Evolutionary conservation across 2,113 vertebrate species (phyloP).

Genomic region (Clarias gariepinus): DNA sequence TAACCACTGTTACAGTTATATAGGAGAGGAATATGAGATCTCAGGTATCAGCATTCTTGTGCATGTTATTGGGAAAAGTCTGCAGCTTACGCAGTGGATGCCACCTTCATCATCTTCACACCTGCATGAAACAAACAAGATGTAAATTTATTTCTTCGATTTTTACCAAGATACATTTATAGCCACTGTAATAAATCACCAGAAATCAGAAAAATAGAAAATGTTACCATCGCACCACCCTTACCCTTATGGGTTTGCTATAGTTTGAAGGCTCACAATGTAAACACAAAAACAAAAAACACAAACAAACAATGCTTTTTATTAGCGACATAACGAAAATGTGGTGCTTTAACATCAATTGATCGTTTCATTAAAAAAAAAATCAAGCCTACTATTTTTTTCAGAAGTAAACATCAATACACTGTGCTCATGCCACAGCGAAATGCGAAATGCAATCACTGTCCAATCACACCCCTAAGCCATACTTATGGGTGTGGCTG

Average conservation of each 20-base stretch:
- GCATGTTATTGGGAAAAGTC: background rate
- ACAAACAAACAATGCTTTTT: background rate
- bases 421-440: background rate
- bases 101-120: conserved; percentile 32
- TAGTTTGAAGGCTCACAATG: too few relatives aligned
- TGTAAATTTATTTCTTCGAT: background rate
- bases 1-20: conserved; percentile 39
- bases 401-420: background rate
- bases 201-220: background rate
- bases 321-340: background rate
- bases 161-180: background rate
- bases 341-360: background rate
- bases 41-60: conserved; percentile 12
- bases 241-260: background rate
- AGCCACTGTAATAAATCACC: background rate
- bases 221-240: background rate
- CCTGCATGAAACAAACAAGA: conserved; percentile 23
- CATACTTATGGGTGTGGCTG: background rate
- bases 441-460: background rate
- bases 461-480: background rate
- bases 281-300: too few relatives aligned
- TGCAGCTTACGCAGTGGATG: conserved; percentile 33
- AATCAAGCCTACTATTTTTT: background rate
- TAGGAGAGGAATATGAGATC: conserved; percentile 11
- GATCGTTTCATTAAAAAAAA: background rate